Evolutionary conservation across 1,140 invertebrate genomes (phyloP).

Genomic region (Apocrypta bakeri): DNA sequence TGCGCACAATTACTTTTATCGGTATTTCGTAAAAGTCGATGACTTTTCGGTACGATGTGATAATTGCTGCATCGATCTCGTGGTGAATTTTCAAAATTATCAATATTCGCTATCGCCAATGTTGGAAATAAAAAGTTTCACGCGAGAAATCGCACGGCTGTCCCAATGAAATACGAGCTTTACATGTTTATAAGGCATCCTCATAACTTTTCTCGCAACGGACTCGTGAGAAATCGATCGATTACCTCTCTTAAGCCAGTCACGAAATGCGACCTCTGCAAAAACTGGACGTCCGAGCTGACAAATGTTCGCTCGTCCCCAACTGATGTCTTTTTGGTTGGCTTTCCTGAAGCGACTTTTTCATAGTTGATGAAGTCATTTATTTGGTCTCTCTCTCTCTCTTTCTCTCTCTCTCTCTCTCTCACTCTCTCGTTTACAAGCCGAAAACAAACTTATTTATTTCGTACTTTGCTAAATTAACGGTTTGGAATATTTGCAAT

Average conservation of each 20-base stretch:
- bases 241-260: constrained; percentile 40
- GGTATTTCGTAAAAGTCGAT: too few species aligned
- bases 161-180: neutral
- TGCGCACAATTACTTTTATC: too few species aligned
- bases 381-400: constrained; percentile 51
- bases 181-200: neutral
- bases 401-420: neutral
- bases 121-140: neutral
- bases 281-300: constrained; percentile 47
- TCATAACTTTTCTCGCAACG: constrained; percentile 32
- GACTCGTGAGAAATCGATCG: constrained; percentile 47
- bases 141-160: neutral
- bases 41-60: too few species aligned
- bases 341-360: constrained; percentile 52
- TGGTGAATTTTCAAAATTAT: too few species aligned
- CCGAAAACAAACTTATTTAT: constrained; percentile 9
- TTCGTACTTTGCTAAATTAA: neutral
- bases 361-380: constrained; percentile 57
- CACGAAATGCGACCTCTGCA: constrained; percentile 46
- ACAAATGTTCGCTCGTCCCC: constrained; percentile 38
- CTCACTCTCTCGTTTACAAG: neutral
- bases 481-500: neutral
- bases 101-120: too few species aligned
- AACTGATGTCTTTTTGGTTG: constrained; percentile 40
- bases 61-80: too few species aligned